Conservation (phyloP, 2,113 vertebrate species). For the Saimiri boliviensis region DNA sequence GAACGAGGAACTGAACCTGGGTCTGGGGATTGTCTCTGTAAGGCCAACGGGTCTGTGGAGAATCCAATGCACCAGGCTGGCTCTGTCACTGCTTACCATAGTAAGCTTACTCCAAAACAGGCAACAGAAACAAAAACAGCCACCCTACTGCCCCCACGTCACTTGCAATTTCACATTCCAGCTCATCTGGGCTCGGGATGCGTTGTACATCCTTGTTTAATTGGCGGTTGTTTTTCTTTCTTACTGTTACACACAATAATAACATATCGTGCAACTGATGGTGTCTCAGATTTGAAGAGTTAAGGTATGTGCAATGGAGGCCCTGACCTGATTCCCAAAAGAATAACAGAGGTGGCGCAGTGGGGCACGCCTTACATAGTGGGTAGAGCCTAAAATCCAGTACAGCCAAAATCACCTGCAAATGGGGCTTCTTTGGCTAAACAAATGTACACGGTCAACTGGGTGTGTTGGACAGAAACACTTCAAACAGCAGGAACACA, state of each 20-base stretch:
- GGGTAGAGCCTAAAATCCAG: not conserved
- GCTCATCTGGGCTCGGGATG: rapidly evolving
- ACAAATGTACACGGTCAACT: rapidly evolving
- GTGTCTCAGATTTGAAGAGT: not conserved
- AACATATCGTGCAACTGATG: rapidly evolving
- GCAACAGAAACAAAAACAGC: not conserved
- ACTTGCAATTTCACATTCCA: rapidly evolving
- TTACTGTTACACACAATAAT: not conserved
- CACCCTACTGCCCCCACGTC: not conserved
- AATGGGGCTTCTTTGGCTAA: not conserved
- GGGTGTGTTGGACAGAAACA: not conserved
- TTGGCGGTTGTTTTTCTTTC: not conserved
- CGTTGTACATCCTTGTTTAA: rapidly evolving
- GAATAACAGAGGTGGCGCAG: not conserved
- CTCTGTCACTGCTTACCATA: too few species aligned
- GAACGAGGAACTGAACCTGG: too few species aligned
- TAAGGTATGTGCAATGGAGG: not conserved
- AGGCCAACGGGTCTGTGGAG: not conserved
- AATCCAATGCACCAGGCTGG: too few species aligned
- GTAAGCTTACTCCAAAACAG: rapidly evolving
- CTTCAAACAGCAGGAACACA: not conserved
- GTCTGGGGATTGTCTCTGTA: not conserved
- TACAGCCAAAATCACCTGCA: not conserved
- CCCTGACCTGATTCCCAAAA: not conserved
- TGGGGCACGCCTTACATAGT: rapidly evolving